phyloP scores from a whole-genome alignment of 2,888 invertebrate species.

The Caradrina clavipalpis region DNA sequence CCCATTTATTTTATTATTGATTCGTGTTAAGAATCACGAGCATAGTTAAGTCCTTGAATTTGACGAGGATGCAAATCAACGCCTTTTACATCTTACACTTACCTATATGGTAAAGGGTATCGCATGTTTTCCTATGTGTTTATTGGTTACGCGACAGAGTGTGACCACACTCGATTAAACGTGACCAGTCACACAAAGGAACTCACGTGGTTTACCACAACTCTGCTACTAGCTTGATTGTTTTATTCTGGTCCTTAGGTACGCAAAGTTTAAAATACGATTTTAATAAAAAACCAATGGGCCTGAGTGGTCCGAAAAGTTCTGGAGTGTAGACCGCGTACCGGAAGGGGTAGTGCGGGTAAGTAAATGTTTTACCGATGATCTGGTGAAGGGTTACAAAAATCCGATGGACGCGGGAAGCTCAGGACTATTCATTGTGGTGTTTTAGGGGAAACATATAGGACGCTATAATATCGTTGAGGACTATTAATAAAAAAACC shows the following conservation, averaged over 20 bases:
- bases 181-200: neutral
- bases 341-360: slow-evolving; percentile 3
- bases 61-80: no score
- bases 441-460: neutral
- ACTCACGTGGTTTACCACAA: neutral
- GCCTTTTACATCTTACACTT: no score
- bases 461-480: no score
- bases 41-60: no score
- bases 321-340: slow-evolving; percentile 3
- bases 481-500: no score
- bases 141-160: neutral
- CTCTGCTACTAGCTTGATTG: slow-evolving; percentile 3
- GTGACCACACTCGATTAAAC: neutral
- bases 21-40: no score
- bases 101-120: neutral
- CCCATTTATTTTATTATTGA: no score
- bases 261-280: neutral
- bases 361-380: neutral
- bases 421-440: neutral
- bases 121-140: neutral
- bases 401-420: no score
- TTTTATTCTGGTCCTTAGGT: slow-evolving; percentile 1
- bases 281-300: neutral
- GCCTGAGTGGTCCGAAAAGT: slow-evolving; percentile 7
- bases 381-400: neutral